Evolutionary conservation across 2,797 vertebrate genomes (phyloP).

Genomic region (Allobates femoralis): DNA sequence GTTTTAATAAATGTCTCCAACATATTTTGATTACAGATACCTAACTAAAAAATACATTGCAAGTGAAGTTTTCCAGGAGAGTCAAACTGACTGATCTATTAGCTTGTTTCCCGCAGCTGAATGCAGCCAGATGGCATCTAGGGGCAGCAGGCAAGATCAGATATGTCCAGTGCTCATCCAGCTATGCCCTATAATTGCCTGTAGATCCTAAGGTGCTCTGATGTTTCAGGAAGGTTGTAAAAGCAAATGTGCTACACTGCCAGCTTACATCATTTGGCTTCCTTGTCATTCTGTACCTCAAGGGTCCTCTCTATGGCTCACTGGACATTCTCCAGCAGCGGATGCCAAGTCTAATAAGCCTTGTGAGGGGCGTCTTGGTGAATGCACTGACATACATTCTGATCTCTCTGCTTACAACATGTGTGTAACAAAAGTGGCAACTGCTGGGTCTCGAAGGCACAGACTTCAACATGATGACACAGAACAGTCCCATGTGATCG

Average conservation of each 20-base stretch:
- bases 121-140: conserved; percentile 39
- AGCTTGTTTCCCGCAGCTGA: neutral
- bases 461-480: neutral
- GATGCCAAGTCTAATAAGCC: conserved; percentile 49
- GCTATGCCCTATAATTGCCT: conserved; percentile 51
- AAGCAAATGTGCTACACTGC: conserved; percentile 46
- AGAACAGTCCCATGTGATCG: neutral
- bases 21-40: neutral
- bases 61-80: neutral
- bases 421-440: conserved; percentile 28
- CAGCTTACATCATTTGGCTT: conserved; percentile 43
- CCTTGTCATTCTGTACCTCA: conserved; percentile 44
- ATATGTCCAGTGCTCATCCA: conserved; percentile 54
- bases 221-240: conserved; percentile 41
- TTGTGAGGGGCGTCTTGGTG: conserved; percentile 21
- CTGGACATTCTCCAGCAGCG: conserved; percentile 45
- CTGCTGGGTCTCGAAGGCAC: neutral
- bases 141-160: conserved; percentile 26
- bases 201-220: conserved; percentile 37
- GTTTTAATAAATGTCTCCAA: neutral
- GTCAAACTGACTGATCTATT: conserved; percentile 3
- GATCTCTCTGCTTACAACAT: conserved; percentile 8
- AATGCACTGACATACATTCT: conserved; percentile 14
- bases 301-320: conserved; percentile 39
- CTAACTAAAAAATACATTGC: neutral